Conservation (phyloP, 2,113 vertebrate species). For the Arizona elegans region DNA sequence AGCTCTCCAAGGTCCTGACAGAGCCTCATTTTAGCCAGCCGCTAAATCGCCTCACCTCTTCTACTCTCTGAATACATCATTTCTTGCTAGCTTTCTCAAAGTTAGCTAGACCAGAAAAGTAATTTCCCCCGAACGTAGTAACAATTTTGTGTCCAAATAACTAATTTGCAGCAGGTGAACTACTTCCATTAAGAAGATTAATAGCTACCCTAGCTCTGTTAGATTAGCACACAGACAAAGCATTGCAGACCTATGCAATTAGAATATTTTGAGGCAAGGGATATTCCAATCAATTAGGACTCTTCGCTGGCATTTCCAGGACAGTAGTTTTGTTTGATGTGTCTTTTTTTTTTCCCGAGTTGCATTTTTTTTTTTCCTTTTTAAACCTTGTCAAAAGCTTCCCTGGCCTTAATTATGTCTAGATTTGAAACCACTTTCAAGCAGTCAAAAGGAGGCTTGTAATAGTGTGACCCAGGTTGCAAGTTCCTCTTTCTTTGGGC, state of each 20-base stretch:
- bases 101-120: not conserved
- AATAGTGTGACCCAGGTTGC: not conserved
- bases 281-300: constrained; percentile 59
- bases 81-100: not conserved
- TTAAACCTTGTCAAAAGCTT: constrained; percentile 30
- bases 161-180: constrained; percentile 49
- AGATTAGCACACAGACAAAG: constrained; percentile 58
- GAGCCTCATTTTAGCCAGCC: not conserved
- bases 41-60: not conserved
- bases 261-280: constrained; percentile 30
- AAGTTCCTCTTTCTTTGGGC: not conserved
- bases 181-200: constrained; percentile 64
- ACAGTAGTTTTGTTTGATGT: constrained; percentile 38
- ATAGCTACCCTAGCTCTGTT: constrained; percentile 41
- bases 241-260: constrained; percentile 48
- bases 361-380: constrained; percentile 28
- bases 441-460: not conserved
- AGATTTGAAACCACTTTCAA: not conserved
- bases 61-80: not conserved
- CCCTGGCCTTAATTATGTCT: not conserved
- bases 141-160: constrained; percentile 39
- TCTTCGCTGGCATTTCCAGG: constrained; percentile 42
- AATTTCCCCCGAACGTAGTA: constrained; percentile 18
- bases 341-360: constrained; percentile 7
- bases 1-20: not conserved